Evolutionary conservation across 2,113 vertebrate species (phyloP), one percentile per base, ranked within the genome.

Genomic region (Nanorana parkeri): DNA sequence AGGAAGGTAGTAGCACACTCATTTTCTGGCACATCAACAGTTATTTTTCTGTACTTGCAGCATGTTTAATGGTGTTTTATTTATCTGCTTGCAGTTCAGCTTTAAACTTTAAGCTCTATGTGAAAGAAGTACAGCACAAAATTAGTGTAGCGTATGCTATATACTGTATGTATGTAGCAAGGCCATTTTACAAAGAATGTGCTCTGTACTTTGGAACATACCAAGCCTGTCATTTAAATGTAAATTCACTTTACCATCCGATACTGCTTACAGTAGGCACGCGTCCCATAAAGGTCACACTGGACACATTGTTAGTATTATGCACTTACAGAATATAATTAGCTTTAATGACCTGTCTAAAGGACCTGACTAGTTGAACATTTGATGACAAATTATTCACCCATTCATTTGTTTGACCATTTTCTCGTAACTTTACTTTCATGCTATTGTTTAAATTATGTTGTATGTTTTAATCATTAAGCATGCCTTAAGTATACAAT

Each of bases 261-360:
- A 64, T 51, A 77, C 26, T 65, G 16, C 36, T 52, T 68, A 68
- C 41, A 65, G 58, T 28, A 41, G n/a, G 36, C 23, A 64, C 65
- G 15, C 13, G 52, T 65, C 41, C 19, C 41, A 54, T n/a, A 52
- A 65, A 64, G 36, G 29, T 76, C 73, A 63, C 5, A 24, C 16
- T 54, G 75, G 17, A 28, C 29, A 65, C 23, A 65, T 64, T 77
- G 47, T 54, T 77, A 65, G 20, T 8, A 51, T 23, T 47, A 6
- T 17, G 4, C 67, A 21, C n/a, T 17, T 60, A 41, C n/a, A 51
- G n/a, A n/a, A n/a, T 76, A 47, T 29, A 65, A 28, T 77, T 28
- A 65, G 47, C 23, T 20, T 23, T 20, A 26, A 65, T 77, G 16
- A 47, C 51, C 23, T 55, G 68, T 51, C 17, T 29, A 72, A 11